These are phyloP conservation scores for Lasius platythorax DNA, from an alignment of 2,888 invertebrate species.

Conservation along the genomic window DNA sequence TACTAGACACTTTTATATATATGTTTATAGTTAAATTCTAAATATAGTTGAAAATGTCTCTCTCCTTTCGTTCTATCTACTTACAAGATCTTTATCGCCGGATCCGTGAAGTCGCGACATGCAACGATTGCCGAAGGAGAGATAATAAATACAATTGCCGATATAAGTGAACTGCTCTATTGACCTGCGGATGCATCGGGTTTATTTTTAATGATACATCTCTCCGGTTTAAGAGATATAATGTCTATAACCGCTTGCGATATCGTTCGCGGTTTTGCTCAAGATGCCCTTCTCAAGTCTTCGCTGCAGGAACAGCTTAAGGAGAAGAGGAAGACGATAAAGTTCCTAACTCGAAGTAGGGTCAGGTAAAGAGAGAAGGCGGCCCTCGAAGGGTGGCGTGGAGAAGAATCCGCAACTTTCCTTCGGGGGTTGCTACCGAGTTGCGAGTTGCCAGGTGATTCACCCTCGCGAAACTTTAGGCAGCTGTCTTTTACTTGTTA, in stretches of 20 bases:
- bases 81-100: background rate
- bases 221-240: slow-evolving; percentile 52
- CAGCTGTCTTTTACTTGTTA: slow-evolving; percentile 64
- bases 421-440: slow-evolving; percentile 51
- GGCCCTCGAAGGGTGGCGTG: background rate
- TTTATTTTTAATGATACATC: slow-evolving; percentile 75
- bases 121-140: background rate
- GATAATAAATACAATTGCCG: slow-evolving; percentile 60
- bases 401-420: slow-evolving; percentile 50
- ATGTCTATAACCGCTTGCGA: slow-evolving; percentile 46
- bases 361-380: slow-evolving; percentile 20
- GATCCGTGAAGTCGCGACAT: background rate
- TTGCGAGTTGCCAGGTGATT: slow-evolving; percentile 60
- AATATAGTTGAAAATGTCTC: background rate
- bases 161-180: slow-evolving; percentile 73
- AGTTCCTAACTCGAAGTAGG: slow-evolving; percentile 6
- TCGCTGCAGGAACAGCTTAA: background rate
- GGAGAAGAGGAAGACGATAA: slow-evolving; percentile 41
- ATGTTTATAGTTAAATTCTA: background rate
- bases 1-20: background rate
- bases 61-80: background rate
- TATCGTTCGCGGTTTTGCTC: slow-evolving; percentile 12
- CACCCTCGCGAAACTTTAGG: slow-evolving; percentile 63
- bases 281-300: slow-evolving; percentile 27
- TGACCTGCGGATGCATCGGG: slow-evolving; percentile 74